Conservation (phyloP, 2,113 vertebrate genomes). For the Aphelocoma coerulescens region DNA sequence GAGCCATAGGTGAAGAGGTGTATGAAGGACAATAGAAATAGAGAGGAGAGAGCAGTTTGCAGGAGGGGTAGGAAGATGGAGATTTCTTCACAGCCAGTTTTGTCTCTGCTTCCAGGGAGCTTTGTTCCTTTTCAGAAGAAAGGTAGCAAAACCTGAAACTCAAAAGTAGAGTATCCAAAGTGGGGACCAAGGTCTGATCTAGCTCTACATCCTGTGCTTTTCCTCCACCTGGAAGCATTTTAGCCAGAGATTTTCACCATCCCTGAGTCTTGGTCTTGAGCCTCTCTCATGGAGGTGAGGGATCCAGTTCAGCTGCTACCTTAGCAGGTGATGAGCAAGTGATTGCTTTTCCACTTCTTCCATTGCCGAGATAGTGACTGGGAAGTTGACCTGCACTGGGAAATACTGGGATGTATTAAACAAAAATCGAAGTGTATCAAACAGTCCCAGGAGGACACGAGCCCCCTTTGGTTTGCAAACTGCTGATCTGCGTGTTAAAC, state of each 20-base stretch:
- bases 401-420: background rate
- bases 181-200: background rate
- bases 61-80: background rate
- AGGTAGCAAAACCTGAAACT: background rate
- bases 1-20: background rate
- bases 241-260: background rate
- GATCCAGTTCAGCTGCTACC: fast-evolving
- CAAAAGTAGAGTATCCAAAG: background rate
- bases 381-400: background rate
- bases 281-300: background rate
- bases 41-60: background rate
- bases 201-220: background rate
- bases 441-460: background rate
- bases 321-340: background rate
- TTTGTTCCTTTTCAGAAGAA: background rate
- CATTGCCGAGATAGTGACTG: background rate
- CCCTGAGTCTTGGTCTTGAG: background rate
- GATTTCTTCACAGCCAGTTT: background rate
- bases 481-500: background rate
- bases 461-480: background rate
- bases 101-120: background rate
- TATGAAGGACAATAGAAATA: background rate
- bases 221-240: background rate
- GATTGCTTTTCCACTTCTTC: background rate
- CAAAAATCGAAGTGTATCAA: background rate